Evolutionary conservation across 2,113 vertebrate species (phyloP).

Genomic region (Manacus vitellinus): DNA sequence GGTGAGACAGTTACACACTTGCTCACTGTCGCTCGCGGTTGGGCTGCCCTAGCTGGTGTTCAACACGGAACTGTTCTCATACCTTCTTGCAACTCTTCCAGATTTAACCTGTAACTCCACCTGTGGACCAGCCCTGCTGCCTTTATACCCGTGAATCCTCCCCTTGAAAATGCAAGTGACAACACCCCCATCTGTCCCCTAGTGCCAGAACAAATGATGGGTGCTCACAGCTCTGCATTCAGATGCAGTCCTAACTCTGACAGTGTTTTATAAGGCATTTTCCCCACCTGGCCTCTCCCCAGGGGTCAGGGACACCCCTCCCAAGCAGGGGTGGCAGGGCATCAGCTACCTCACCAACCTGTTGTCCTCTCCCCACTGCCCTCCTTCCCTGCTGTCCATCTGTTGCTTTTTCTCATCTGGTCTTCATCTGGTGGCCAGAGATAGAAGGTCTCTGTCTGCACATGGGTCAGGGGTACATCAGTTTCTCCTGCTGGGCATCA

Average conservation of each 20-base stretch:
- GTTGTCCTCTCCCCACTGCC: not conserved
- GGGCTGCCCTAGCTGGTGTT: not conserved
- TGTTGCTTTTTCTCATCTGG: not conserved
- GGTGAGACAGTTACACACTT: not conserved
- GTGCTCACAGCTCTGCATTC: not conserved
- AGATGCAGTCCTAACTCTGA: not conserved
- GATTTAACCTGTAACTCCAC: not conserved
- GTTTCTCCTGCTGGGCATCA: not conserved
- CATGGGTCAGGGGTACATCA: too few relatives aligned
- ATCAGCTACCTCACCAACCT: not conserved
- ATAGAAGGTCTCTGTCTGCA: not conserved
- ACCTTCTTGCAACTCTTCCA: not conserved
- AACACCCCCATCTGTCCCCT: fast-evolving
- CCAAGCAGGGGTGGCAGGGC: not conserved
- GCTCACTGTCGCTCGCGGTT: not conserved
- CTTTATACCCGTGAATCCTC: not conserved
- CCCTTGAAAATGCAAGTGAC: not conserved
- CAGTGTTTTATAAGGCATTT: not conserved
- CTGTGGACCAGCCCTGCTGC: not conserved
- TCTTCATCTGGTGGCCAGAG: not conserved
- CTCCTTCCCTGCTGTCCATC: not conserved
- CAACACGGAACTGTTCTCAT: not conserved
- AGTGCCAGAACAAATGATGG: not conserved
- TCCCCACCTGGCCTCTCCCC: not conserved
- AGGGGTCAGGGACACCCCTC: not conserved